Percentiles rank a stretch among this genome's conserved stretches.
These are phyloP conservation scores for Pollachius pollachius DNA, from an alignment of 2,113 vertebrate genomes.

Conservation along the genomic window DNA sequence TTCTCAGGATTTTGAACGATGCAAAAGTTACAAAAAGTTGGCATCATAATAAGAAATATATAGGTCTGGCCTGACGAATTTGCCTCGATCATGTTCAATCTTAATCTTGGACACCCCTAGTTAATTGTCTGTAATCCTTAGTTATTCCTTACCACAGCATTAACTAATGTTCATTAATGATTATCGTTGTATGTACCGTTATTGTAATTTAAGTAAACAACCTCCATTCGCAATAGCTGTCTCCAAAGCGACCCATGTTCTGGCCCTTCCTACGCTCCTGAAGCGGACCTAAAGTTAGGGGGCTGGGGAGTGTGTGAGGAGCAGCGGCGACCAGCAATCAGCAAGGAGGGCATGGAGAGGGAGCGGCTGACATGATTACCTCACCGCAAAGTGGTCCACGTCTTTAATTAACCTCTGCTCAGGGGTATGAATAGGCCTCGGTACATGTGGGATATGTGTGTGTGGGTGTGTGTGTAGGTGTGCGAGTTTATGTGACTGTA, in stretches of 20 bases:
- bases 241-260: conserved; percentile 60
- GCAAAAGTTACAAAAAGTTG: too few relatives aligned
- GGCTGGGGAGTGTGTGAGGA: conserved; percentile 41
- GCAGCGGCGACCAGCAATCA: conserved; percentile 42
- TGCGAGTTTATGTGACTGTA: neutral
- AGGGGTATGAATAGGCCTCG: conserved; percentile 30
- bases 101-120: too few relatives aligned
- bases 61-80: too few relatives aligned
- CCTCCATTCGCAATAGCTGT: conserved; percentile 35
- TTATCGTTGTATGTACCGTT: too few relatives aligned
- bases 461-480: too few relatives aligned
- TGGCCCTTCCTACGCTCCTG: conserved; percentile 54
- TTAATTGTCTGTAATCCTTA: too few relatives aligned
- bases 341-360: conserved; percentile 21
- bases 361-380: conserved; percentile 38
- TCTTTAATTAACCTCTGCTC: conserved; percentile 28
- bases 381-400: conserved; percentile 16
- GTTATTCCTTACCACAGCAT: too few relatives aligned
- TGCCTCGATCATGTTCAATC: too few relatives aligned
- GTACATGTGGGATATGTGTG: too few relatives aligned
- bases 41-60: too few relatives aligned
- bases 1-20: too few relatives aligned
- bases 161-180: too few relatives aligned
- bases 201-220: conserved; percentile 21
- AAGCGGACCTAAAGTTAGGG: conserved; percentile 3